These are phyloP conservation scores for Actinernus sp. DNA, from an alignment of 92 coral and sea anemone genomes.

Conservation along the genomic window DNA sequence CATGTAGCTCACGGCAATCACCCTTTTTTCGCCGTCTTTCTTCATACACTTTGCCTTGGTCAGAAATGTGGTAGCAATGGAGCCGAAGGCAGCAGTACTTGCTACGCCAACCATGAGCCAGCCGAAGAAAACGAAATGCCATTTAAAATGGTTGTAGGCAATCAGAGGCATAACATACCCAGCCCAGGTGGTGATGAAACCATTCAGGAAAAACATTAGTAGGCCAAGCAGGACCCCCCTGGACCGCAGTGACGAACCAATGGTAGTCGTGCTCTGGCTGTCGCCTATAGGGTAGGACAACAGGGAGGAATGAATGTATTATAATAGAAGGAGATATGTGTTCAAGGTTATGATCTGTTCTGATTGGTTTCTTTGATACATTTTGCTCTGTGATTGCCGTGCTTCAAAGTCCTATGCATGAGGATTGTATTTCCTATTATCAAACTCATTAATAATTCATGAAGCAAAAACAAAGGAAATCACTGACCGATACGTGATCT, in stretches of 20 bases:
- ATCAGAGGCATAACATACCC: slow-evolving; percentile 71
- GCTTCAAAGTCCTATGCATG: too few relatives aligned
- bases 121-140: slow-evolving; percentile 39
- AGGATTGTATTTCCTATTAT: too few relatives aligned
- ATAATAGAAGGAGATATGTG: neutral
- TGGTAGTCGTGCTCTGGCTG: slow-evolving; percentile 11
- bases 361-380: too few relatives aligned
- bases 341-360: neutral
- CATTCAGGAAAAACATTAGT: slow-evolving; percentile 69
- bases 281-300: slow-evolving; percentile 34
- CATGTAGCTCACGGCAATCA: slow-evolving; percentile 30
- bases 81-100: slow-evolving; percentile 49
- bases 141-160: slow-evolving; percentile 57
- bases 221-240: slow-evolving; percentile 72
- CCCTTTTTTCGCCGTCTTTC: slow-evolving; percentile 41
- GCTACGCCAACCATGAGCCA: slow-evolving; percentile 87
- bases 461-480: too few relatives aligned
- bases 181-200: slow-evolving; percentile 77
- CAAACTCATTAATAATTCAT: too few relatives aligned
- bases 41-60: slow-evolving; percentile 56
- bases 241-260: slow-evolving; percentile 43
- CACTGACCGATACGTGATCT: too few relatives aligned
- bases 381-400: too few relatives aligned
- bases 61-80: slow-evolving; percentile 44
- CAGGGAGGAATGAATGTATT: neutral